phyloP scores from a whole-genome alignment of 53 echinoderm and acorn worm genomes.

The Luidia sarsii region DNA sequence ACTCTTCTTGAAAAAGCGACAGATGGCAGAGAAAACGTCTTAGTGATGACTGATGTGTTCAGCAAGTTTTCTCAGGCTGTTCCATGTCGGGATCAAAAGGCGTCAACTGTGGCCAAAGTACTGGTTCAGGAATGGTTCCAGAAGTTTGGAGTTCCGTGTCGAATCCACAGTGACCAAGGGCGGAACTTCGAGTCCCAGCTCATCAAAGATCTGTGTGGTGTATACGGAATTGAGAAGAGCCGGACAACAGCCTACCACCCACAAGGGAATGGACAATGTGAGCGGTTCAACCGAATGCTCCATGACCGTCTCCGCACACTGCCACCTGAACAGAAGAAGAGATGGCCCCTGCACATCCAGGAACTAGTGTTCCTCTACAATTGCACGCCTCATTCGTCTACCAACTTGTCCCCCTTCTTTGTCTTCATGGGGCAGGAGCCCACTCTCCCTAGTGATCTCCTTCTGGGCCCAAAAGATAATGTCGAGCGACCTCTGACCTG shows the following conservation, averaged over 20 bases:
- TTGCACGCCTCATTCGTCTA: not conserved
- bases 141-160: conserved; percentile 42
- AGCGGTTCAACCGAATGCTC: too few species aligned
- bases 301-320: conserved; percentile 27
- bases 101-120: conserved; percentile 19
- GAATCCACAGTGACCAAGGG: conserved; percentile 41
- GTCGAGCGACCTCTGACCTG: not conserved
- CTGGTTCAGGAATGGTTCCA: conserved; percentile 47
- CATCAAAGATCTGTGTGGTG: not conserved
- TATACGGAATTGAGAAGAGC: too few species aligned
- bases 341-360: conserved; percentile 20
- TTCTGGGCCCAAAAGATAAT: not conserved
- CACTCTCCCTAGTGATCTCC: conserved; percentile 17
- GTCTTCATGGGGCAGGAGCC: conserved; percentile 32
- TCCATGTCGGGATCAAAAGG: conserved; percentile 42
- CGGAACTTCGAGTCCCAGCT: conserved; percentile 42
- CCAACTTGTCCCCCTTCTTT: conserved; percentile 6
- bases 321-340: conserved; percentile 15
- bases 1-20: conserved; percentile 29
- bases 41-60: conserved; percentile 57
- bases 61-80: conserved; percentile 32
- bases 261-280: too few species aligned
- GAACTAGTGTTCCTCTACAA: conserved; percentile 40
- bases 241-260: too few species aligned
- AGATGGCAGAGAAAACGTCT: conserved; percentile 44